Evolutionary conservation across 1,140 invertebrate genomes (phyloP).

Genomic region (Frieseomelitta varia): DNA sequence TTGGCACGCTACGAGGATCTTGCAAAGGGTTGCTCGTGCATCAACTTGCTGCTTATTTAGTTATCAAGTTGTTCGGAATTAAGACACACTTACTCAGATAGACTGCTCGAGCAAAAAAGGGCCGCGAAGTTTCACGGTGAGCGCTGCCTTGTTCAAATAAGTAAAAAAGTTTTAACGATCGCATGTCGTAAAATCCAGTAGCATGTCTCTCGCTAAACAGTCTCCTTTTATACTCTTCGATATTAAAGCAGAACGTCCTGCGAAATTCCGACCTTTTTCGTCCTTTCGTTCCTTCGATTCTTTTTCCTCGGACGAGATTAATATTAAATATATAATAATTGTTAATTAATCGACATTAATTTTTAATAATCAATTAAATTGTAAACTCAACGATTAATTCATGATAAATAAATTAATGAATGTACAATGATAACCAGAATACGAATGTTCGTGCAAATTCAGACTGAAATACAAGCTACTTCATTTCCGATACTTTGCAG

Average conservation of each 20-base stretch:
- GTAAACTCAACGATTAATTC: neutral
- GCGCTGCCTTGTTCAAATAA: neutral
- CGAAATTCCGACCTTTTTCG: neutral
- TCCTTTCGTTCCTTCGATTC: neutral
- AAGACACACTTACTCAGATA: neutral
- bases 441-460: neutral
- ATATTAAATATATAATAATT: no score
- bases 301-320: no score
- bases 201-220: neutral
- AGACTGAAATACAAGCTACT: no score
- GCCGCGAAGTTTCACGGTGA: neutral
- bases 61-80: conserved; percentile 3
- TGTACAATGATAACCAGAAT: neutral
- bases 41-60: neutral
- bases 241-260: neutral
- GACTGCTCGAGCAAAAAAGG: neutral
- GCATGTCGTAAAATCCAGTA: neutral
- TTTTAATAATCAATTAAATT: neutral
- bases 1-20: neutral
- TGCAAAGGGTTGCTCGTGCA: no score
- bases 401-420: neutral
- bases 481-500: no score
- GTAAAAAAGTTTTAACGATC: conserved; percentile 11
- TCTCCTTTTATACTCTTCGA: neutral
- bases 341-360: no score